Evolutionary conservation across 2,797 vertebrate genomes (phyloP).

Genomic region (Gouania willdenowi): DNA sequence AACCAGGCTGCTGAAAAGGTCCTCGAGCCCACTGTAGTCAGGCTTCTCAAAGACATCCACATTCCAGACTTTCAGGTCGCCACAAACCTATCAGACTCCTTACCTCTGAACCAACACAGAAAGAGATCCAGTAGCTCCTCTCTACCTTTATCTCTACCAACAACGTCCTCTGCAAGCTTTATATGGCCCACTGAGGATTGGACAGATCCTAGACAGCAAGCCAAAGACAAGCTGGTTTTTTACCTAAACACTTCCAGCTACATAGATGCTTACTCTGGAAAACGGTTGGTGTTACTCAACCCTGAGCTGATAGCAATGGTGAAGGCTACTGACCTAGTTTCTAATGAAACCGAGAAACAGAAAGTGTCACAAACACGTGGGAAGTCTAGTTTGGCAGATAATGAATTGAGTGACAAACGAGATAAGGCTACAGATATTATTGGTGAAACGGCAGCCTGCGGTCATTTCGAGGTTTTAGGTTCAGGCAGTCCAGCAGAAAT

Average conservation of each 20-base stretch:
- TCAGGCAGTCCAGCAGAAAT: background rate
- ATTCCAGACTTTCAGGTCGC: slow-evolving; percentile 81
- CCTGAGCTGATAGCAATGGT: slow-evolving; percentile 67
- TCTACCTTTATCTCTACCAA: slow-evolving; percentile 31
- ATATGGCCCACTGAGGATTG: slow-evolving; percentile 26
- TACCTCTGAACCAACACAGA: slow-evolving; percentile 56
- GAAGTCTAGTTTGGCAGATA: slow-evolving; percentile 11
- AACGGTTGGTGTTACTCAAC: slow-evolving; percentile 83
- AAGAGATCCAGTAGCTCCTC: slow-evolving; percentile 52
- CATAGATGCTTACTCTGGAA: slow-evolving; percentile 81
- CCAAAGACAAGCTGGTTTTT: slow-evolving; percentile 69
- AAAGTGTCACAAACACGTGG: background rate
- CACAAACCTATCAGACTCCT: slow-evolving; percentile 59
- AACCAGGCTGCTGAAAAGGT: slow-evolving; percentile 59
- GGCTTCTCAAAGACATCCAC: slow-evolving; percentile 68
- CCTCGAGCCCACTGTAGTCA: slow-evolving; percentile 49
- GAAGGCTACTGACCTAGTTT: slow-evolving; percentile 23
- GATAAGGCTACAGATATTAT: no score
- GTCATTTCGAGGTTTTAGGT: background rate
- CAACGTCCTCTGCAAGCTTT: slow-evolving; percentile 17
- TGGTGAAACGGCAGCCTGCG: slow-evolving; percentile 3
- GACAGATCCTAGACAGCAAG: slow-evolving; percentile 45
- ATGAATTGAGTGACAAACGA: slow-evolving; percentile 6
- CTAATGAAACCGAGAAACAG: slow-evolving; percentile 13
- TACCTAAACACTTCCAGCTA: slow-evolving; percentile 90